Conservation (phyloP, 2,888 invertebrate species). For the Lysandra bellargus region DNA sequence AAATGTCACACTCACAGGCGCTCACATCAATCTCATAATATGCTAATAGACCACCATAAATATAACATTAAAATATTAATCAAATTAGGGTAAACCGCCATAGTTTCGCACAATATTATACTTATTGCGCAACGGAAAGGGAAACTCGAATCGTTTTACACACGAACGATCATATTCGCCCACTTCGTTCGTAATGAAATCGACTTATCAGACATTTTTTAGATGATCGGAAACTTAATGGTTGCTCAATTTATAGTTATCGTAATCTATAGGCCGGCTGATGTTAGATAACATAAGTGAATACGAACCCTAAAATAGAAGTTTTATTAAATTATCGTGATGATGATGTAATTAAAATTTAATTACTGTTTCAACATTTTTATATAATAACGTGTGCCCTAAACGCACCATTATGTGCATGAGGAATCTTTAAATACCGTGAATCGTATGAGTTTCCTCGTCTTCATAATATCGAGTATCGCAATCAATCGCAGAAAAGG, state of each 20-base stretch:
- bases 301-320: neutral
- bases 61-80: neutral
- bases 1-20: neutral
- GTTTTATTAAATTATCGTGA: neutral
- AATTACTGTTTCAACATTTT: neutral
- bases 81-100: neutral
- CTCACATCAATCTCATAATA: neutral
- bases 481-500: neutral
- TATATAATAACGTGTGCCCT: neutral
- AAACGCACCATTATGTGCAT: neutral
- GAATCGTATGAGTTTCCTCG: constrained; percentile 4
- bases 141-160: constrained; percentile 29
- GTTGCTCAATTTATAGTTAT: constrained; percentile 25
- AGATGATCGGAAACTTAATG: constrained; percentile 27
- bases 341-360: neutral
- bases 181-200: constrained; percentile 21
- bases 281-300: constrained; percentile 6
- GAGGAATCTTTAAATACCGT: neutral
- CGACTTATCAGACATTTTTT: constrained; percentile 28
- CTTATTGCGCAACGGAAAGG: constrained; percentile 26
- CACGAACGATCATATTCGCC: constrained; percentile 27
- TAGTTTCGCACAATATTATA: constrained; percentile 23
- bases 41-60: neutral
- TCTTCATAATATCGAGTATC: constrained; percentile 3
- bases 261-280: neutral